phyloP scores from a whole-genome alignment of 2,113 vertebrate genomes.

The Muntiacus muntjak region DNA sequence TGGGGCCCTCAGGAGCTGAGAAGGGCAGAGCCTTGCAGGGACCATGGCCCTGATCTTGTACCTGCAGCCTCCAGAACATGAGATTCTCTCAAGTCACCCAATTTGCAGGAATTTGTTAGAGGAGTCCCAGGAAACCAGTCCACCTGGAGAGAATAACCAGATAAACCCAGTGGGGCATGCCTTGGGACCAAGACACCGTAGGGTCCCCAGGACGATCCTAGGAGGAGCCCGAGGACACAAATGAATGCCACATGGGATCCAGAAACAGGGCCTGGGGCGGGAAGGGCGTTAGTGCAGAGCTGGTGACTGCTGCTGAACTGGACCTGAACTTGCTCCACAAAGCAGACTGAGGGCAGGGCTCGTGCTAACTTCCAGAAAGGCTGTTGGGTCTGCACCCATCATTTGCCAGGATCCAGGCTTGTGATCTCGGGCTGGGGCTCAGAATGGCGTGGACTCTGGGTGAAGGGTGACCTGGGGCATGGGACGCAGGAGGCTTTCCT shows the following conservation, averaged over 20 bases:
- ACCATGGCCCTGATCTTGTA: too few species aligned
- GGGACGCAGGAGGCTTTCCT: too few species aligned
- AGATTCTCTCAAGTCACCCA: not conserved
- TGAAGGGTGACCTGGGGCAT: not conserved
- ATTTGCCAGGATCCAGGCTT: not conserved
- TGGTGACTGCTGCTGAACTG: too few species aligned
- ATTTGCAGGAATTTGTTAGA: not conserved
- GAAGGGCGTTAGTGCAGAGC: not conserved
- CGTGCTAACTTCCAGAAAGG: fast-evolving
- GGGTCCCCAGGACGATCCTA: not conserved
- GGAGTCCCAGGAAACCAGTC: not conserved
- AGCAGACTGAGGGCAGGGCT: too few species aligned
- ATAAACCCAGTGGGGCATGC: not conserved
- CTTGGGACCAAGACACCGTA: not conserved
- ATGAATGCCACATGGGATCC: not conserved
- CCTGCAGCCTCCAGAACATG: not conserved
- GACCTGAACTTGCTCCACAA: too few species aligned
- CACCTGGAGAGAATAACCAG: not conserved
- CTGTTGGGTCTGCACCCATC: not conserved
- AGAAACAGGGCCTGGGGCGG: not conserved
- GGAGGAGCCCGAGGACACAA: not conserved
- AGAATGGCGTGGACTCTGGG: not conserved
- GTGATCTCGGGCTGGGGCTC: not conserved
- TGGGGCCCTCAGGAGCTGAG: not conserved
- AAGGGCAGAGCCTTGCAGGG: not conserved